Evolutionary conservation across 1,140 invertebrate genomes (phyloP), one percentile per base, ranked within the genome.

Genomic region (Lordiphosa clarofinis): DNA sequence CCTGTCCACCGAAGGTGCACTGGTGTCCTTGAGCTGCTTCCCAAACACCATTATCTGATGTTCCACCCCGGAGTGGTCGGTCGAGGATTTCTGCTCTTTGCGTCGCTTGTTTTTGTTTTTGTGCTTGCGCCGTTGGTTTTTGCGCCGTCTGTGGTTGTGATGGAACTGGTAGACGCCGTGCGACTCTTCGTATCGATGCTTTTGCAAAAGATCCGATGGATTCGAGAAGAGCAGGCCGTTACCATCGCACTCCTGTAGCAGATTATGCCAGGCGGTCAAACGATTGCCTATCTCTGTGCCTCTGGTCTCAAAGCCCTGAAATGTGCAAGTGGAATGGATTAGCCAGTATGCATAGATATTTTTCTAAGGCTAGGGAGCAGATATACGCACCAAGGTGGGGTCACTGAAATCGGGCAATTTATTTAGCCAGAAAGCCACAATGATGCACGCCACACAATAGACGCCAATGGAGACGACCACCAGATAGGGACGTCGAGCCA

Each of bases 291-390:
- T 91, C 40, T 91, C 89, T 8, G 96, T 97, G 11, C 96, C 96
- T 70, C 96, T 91, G n/a, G 96, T 94, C 89, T 97, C 95, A 90
- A 98, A 98, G 7, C 96, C 96, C 75, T 88, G 46, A 21, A 76
- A 61, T 48, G 38, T 10, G 1, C 39, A 4, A 10, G 5, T 35
- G 24, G 50, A 54, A 38, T 33, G 12, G 48, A 31, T 61, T 15
- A 54, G n/a, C 64, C 46, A 55, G 56, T 44, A 67, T 71, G 68
- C 64, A 57, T 72, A 48, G 21, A 64, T 50, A 55, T 68, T 15
- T 15, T 15, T 15, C 1, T 1, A 15, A 13, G 33, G 37, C 0
- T 24, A 6, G 6, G 5, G 24, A 28, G 24, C 24, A 28, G 24
- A 59, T 40, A 44, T 75, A 90, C 90, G 78, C 73, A 92, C 92